Evolutionary conservation across 2,797 vertebrate genomes (phyloP).

Genomic region (Halcyon leucocephala): DNA sequence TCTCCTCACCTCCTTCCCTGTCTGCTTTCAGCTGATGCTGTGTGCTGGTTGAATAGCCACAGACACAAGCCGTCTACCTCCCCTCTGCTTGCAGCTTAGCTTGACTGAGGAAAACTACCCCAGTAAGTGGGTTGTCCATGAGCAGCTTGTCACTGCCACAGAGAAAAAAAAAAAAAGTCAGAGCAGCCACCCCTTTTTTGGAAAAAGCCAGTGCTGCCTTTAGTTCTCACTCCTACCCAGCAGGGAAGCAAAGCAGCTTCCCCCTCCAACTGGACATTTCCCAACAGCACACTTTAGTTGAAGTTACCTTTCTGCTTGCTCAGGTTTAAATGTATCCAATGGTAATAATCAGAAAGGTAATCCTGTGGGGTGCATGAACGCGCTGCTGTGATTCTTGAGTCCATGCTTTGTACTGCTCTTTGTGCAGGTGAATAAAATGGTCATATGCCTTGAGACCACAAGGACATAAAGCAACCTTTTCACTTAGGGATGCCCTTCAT

Average conservation of each 20-base stretch:
- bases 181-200: conserved; percentile 54
- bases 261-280: background rate
- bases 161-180: background rate
- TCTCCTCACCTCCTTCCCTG: background rate
- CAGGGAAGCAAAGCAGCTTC: background rate
- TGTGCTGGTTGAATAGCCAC: conserved; percentile 47
- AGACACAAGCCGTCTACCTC: conserved; percentile 41
- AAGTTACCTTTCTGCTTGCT: background rate
- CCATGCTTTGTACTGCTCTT: rapidly evolving
- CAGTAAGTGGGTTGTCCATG: background rate
- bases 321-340: background rate
- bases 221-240: background rate
- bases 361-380: rapidly evolving
- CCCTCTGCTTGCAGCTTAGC: background rate
- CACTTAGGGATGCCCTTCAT: background rate
- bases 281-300: background rate
- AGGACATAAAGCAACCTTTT: background rate
- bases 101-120: conserved; percentile 20
- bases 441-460: background rate
- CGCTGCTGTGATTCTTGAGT: background rate
- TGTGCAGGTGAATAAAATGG: background rate
- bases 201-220: conserved; percentile 26
- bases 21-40: conserved; percentile 51
- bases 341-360: background rate
- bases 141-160: background rate